phyloP scores from a whole-genome alignment of 2,797 vertebrate genomes.

The Gymnocypris eckloni region DNA sequence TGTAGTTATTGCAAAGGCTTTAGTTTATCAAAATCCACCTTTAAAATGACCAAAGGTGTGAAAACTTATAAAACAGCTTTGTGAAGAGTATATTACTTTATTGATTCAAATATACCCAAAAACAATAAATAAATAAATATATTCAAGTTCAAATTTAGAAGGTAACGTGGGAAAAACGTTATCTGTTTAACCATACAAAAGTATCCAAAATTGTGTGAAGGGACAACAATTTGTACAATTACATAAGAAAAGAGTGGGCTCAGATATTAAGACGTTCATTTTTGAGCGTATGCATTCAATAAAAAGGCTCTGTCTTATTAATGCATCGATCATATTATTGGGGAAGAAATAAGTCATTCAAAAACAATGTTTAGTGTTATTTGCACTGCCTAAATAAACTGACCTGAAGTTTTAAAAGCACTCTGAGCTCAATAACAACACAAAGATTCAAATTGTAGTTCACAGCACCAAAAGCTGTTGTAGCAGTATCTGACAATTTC shows the following conservation, averaged over 20 bases:
- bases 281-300: background rate
- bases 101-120: background rate
- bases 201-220: background rate
- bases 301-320: slow-evolving; percentile 12
- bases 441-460: background rate
- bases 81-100: background rate
- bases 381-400: slow-evolving; percentile 16
- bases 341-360: background rate
- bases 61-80: background rate
- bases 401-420: slow-evolving; percentile 12
- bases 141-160: slow-evolving; percentile 17
- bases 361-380: slow-evolving; percentile 42
- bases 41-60: background rate
- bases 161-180: background rate
- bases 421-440: background rate
- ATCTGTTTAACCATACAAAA: background rate
- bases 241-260: background rate
- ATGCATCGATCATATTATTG: background rate
- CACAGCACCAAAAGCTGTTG: background rate
- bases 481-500: background rate
- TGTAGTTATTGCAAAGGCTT: background rate
- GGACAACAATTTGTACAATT: background rate
- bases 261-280: background rate
- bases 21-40: background rate
- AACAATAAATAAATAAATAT: slow-evolving; percentile 29